These are phyloP conservation scores for Myotis brandtii DNA, from an alignment of 2,113 vertebrate genomes.

Conservation along the genomic window DNA sequence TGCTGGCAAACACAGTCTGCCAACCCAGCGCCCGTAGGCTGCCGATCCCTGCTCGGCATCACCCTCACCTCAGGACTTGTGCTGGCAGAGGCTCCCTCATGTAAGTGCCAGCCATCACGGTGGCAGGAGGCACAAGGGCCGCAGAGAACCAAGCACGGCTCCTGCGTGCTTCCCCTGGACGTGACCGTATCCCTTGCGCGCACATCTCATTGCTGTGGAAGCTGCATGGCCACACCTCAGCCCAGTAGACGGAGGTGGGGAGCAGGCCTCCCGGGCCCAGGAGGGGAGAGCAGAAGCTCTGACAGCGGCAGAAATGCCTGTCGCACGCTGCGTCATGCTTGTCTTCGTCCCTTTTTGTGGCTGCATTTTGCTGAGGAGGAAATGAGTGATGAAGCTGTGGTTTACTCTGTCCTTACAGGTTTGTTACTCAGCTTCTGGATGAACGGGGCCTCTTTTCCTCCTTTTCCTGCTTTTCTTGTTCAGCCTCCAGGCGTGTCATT, in stretches of 20 bases:
- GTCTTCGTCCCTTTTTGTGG: background rate
- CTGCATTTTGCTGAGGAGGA: constrained; percentile 38
- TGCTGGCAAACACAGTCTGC: background rate
- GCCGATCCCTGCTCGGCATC: background rate
- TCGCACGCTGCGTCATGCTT: accelerated
- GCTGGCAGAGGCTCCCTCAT: background rate
- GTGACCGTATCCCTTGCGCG: background rate
- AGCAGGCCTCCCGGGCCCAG: background rate
- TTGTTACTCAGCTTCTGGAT: constrained; percentile 11
- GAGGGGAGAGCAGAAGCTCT: background rate
- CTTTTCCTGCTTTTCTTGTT: constrained; percentile 32
- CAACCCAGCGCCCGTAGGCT: background rate
- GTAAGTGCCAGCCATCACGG: background rate
- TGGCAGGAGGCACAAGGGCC: background rate
- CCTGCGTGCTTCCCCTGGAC: background rate
- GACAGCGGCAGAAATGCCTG: background rate
- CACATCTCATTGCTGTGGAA: background rate
- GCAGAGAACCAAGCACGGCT: background rate
- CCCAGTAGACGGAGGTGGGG: background rate
- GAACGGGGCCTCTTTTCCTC: background rate
- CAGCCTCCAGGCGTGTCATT: background rate
- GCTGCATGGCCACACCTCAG: background rate
- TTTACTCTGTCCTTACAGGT: background rate
- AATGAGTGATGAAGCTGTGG: background rate
- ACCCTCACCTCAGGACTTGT: background rate